Percentiles rank a stretch among this genome's conserved stretches.
These are phyloP conservation scores for Chloropsis cyanopogon DNA, from an alignment of 2,113 vertebrate genomes.

Conservation along the genomic window DNA sequence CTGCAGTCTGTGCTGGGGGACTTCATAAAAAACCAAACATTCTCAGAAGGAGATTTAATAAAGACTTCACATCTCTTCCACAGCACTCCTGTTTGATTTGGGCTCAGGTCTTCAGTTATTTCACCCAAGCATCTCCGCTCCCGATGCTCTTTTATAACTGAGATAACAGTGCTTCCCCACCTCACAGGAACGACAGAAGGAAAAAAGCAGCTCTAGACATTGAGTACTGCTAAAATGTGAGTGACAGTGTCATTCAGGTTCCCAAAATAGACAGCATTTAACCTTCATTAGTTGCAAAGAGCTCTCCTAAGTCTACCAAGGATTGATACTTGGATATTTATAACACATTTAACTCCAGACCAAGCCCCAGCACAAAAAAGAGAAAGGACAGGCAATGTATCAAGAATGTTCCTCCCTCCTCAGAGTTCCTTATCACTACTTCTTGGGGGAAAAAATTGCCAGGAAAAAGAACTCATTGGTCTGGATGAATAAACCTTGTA, in stretches of 20 bases:
- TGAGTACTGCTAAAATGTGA: not conserved
- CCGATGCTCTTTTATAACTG: not conserved
- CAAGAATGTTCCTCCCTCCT: not conserved
- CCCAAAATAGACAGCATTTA: slow-evolving; percentile 45
- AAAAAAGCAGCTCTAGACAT: not conserved
- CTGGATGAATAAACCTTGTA: not conserved
- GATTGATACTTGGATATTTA: slow-evolving; percentile 14
- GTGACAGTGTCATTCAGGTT: not conserved
- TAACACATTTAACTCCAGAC: slow-evolving; percentile 23
- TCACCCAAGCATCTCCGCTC: not conserved
- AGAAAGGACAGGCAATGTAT: not conserved
- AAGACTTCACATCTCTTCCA: not conserved
- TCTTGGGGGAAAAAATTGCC: not conserved
- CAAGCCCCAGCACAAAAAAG: not conserved
- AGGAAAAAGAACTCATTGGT: not conserved
- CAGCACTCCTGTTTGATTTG: not conserved
- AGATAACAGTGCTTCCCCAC: not conserved
- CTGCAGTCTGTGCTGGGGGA: not conserved
- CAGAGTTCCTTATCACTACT: not conserved
- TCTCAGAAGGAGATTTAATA: not conserved
- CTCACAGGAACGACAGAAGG: not conserved
- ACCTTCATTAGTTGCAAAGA: slow-evolving; percentile 40
- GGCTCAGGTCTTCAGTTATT: not conserved
- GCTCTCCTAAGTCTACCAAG: slow-evolving; percentile 13
- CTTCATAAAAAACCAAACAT: not conserved